A percentile compares a stretch with the other conserved stretches of the same genome.
These are phyloP conservation scores for Perithous albicinctus DNA, from an alignment of 2,888 invertebrate species.

Conservation along the genomic window DNA sequence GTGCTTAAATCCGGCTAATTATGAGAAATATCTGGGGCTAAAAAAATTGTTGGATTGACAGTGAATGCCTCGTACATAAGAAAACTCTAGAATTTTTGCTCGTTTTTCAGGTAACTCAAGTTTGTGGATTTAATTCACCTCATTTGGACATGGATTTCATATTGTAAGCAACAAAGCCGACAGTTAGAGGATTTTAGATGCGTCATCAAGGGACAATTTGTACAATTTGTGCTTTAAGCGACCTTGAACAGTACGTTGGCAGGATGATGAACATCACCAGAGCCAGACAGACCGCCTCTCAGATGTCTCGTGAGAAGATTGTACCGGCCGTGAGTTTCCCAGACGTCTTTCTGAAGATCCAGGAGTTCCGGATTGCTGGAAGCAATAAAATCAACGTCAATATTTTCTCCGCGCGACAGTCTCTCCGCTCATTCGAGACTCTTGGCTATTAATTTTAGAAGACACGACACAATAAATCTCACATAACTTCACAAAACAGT, in stretches of 20 bases:
- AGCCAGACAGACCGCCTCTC: constrained; percentile 80
- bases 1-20: too few species aligned
- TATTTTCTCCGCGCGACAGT: neutral
- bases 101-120: too few species aligned
- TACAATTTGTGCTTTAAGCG: constrained; percentile 44
- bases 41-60: too few species aligned
- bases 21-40: too few species aligned
- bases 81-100: too few species aligned
- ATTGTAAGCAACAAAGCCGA: neutral
- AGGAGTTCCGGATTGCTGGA: constrained; percentile 77
- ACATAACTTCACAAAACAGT: neutral
- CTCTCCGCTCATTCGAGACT: neutral
- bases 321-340: constrained; percentile 78
- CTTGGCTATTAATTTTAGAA: neutral
- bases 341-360: constrained; percentile 73
- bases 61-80: too few species aligned
- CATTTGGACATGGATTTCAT: too few species aligned
- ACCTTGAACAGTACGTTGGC: constrained; percentile 80
- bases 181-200: neutral
- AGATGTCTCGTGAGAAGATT: constrained; percentile 78
- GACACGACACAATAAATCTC: neutral
- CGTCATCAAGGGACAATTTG: neutral
- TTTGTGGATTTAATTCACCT: too few species aligned
- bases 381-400: constrained; percentile 38
- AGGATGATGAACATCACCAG: constrained; percentile 81